phyloP scores from a whole-genome alignment of 2,888 invertebrate species.

The Mesorhabditis spiculigera region DNA sequence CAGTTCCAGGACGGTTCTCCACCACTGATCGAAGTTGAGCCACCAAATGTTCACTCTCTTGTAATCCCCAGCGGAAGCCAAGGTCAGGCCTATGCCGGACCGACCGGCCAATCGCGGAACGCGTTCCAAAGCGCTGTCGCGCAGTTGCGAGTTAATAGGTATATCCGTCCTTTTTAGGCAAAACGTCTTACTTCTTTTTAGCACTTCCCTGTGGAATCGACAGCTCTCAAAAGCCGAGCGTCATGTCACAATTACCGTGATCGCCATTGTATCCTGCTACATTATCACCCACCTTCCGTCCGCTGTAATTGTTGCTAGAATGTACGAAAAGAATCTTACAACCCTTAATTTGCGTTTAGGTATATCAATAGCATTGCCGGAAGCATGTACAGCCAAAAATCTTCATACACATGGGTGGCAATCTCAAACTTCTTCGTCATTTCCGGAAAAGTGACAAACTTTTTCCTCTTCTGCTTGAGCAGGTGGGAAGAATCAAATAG shows the following conservation, averaged over 20 bases:
- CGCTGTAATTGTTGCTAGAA: constrained; percentile 30
- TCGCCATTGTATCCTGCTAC: constrained; percentile 36
- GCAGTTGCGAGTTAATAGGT: constrained; percentile 2
- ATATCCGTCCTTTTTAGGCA: background rate
- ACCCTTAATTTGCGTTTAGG: constrained; percentile 14
- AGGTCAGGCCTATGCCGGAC: background rate
- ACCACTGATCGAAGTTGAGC: background rate
- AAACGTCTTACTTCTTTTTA: background rate
- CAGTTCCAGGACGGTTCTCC: constrained; percentile 5
- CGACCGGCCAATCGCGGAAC: background rate
- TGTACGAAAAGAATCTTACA: constrained; percentile 20
- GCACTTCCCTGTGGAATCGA: constrained; percentile 20
- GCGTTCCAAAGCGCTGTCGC: constrained; percentile 3
- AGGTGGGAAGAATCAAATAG: constrained; percentile 14
- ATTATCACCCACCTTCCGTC: constrained; percentile 38
- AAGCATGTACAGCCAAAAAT: constrained; percentile 17
- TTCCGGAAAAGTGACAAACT: constrained; percentile 38
- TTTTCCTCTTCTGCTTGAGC: constrained; percentile 39
- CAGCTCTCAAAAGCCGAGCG: constrained; percentile 36
- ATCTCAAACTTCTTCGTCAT: constrained; percentile 29
- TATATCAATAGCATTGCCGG: constrained; percentile 26
- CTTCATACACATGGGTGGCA: constrained; percentile 28
- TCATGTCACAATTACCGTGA: constrained; percentile 39
- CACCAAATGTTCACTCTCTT: background rate
- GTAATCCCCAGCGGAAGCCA: background rate